phyloP scores from a whole-genome alignment of 2,888 invertebrate species.

The Dryocosmus kuriphilus region DNA sequence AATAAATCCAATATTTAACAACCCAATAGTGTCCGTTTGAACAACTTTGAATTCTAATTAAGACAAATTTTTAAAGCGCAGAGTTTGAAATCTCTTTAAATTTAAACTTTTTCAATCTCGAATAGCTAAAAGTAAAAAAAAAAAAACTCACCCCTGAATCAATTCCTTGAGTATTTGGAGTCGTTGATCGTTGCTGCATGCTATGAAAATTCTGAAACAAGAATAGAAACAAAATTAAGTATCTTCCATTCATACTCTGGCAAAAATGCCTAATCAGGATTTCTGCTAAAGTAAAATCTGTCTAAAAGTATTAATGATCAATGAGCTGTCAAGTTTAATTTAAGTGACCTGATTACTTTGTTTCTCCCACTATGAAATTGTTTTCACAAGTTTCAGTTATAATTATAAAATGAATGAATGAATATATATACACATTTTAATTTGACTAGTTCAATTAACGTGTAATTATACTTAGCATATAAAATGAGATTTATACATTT shows the following conservation, averaged over 20 bases:
- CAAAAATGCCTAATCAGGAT: background rate
- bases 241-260: background rate
- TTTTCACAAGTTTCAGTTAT: background rate
- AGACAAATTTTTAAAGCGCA: too few species aligned
- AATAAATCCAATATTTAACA: too few species aligned
- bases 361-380: background rate
- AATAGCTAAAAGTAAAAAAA: constrained; percentile 6
- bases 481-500: too few species aligned
- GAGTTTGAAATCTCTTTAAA: background rate
- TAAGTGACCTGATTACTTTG: background rate
- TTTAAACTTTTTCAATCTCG: background rate
- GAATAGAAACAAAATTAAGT: constrained; percentile 57
- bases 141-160: constrained; percentile 84
- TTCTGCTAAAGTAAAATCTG: background rate
- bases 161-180: constrained; percentile 88
- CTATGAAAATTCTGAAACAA: constrained; percentile 83
- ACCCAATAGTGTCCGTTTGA: too few species aligned
- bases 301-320: too few species aligned
- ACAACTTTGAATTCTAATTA: too few species aligned
- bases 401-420: background rate
- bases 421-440: background rate
- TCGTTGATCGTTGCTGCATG: constrained; percentile 86
- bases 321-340: too few species aligned
- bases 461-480: background rate
- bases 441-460: constrained; percentile 7